Evolutionary conservation across 1,140 invertebrate genomes (phyloP), one percentile per base, ranked within the genome.

Genomic region (Drosophila pectinifera): DNA sequence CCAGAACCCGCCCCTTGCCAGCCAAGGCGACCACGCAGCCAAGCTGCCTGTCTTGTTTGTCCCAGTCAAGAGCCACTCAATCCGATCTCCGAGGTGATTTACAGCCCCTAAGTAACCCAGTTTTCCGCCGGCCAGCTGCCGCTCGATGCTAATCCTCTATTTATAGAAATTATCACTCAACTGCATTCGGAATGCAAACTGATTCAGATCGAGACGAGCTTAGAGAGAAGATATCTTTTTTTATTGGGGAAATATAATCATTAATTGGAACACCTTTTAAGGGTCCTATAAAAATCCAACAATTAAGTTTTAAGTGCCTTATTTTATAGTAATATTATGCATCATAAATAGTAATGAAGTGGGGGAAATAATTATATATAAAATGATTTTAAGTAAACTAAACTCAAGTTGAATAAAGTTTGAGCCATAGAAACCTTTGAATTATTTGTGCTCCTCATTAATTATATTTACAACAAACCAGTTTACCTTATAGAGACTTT

Each of bases 51-150:
- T 73, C 83, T 88, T 63, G 79, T 83, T 83, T 83, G 84, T 83
- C 67, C 58, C 58, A 61, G 28, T 76, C 62, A 43, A 78, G 26
- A 79, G 51, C 46, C 34, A 72, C 31, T 76, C 61, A 67, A 76
- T 45, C 57, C 42, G 63, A 67, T 57, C 38, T 10, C 5, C 1
- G 31, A 61, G 11, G 49, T 68, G 64, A 68, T 65, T 53, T 65
- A 65, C 64, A 68, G 69, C 83, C 82, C 74, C 63, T 41, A 45
- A 45, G 45, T 88, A 86, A 80, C 83, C 83, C 76, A 88, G 83
- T 89, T 89, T 68, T 46, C 26, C 58, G 49, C 74, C 46, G 59
- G 70, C 59, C 84, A 86, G 79, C 84, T 83, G 82, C 68, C 57
- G 20, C 20, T 36, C 38, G 64, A 63, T 75, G 84, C 62, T 83